phyloP scores from a whole-genome alignment of 2,888 invertebrate genomes.

The Cantharis lateralis region DNA sequence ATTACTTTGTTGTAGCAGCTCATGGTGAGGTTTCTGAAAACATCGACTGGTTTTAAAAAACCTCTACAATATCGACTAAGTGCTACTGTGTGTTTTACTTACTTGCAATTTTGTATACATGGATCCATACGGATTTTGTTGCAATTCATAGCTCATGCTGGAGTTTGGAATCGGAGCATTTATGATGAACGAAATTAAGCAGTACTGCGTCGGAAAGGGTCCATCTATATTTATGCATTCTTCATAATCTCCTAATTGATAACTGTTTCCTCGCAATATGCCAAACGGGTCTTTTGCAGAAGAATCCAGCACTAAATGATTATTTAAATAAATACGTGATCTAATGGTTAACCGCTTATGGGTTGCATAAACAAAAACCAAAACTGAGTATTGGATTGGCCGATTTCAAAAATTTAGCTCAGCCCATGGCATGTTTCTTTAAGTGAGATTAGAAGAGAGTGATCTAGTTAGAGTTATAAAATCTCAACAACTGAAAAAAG shows the following conservation, averaged over 20 bases:
- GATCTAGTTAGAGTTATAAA: no score
- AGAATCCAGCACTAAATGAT: neutral
- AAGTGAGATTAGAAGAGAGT: no score
- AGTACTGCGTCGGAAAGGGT: neutral
- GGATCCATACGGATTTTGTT: neutral
- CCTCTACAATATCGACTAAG: no score
- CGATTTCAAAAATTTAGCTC: no score
- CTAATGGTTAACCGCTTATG: no score
- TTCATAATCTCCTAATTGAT: neutral
- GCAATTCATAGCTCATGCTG: neutral
- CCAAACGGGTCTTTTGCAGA: neutral
- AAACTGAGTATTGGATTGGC: no score
- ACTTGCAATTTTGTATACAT: neutral
- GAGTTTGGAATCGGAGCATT: neutral
- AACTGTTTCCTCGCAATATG: neutral
- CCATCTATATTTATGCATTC: neutral
- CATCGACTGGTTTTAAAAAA: neutral
- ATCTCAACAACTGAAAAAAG: no score
- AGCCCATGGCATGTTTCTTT: no score
- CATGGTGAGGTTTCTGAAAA: neutral
- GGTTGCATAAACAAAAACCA: no score
- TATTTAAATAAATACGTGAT: no score
- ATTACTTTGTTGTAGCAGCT: neutral
- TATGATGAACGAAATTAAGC: neutral
- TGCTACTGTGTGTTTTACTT: no score